Evolutionary conservation across 1,140 invertebrate species (phyloP).

Genomic region (Leptonema lineaticorne): DNA sequence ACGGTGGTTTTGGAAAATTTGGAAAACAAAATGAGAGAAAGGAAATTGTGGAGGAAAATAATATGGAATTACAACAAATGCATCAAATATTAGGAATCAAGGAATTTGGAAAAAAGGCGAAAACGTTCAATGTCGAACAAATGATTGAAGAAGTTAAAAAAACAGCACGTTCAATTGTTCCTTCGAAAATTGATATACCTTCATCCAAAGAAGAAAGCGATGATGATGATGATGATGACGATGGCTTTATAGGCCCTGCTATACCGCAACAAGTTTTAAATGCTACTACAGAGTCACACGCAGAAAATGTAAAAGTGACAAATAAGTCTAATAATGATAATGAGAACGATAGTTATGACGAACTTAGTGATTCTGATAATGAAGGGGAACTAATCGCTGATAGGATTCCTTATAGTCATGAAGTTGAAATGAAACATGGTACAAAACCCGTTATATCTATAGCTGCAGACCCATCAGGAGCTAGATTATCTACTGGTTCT

Average conservation of each 20-base stretch:
- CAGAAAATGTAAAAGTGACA: slow-evolving; percentile 41
- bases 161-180: slow-evolving; percentile 46
- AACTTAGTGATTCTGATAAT: slow-evolving; percentile 58
- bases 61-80: slow-evolving; percentile 66
- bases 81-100: slow-evolving; percentile 74
- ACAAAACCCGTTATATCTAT: slow-evolving; percentile 84
- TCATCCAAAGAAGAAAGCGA: slow-evolving; percentile 41
- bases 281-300: too few relatives aligned
- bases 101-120: slow-evolving; percentile 76
- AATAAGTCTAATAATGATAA: slow-evolving; percentile 45
- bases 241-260: slow-evolving; percentile 63
- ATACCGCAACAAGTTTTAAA: slow-evolving; percentile 47
- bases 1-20: slow-evolving; percentile 65
- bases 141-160: slow-evolving; percentile 56
- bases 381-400: slow-evolving; percentile 58
- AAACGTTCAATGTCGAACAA: slow-evolving; percentile 70
- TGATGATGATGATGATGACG: slow-evolving; percentile 48
- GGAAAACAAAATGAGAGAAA: slow-evolving; percentile 53
- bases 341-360: slow-evolving; percentile 54
- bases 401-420: slow-evolving; percentile 76
- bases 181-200: slow-evolving; percentile 44
- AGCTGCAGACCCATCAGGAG: slow-evolving; percentile 88
- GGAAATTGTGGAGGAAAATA: slow-evolving; percentile 57
- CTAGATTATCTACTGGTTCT: slow-evolving; percentile 87
- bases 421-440: slow-evolving; percentile 82